phyloP scores from a whole-genome alignment of 2,113 vertebrate species.

The Cavia porcellus region DNA sequence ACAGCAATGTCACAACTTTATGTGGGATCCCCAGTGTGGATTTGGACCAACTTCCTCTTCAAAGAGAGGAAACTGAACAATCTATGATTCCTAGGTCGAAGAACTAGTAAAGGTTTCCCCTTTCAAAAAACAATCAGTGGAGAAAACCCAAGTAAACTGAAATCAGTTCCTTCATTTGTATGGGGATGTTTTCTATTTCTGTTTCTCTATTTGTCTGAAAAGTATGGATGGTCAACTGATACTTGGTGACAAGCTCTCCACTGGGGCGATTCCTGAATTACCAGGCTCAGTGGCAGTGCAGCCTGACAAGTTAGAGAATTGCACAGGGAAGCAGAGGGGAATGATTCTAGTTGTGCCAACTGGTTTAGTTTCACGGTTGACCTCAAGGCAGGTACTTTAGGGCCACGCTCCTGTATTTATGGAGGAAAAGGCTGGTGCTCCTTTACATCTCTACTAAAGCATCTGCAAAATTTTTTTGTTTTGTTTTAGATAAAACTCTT shows the following conservation, averaged over 20 bases:
- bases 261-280: background rate
- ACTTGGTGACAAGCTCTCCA: background rate
- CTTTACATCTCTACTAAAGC: background rate
- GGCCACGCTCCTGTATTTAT: background rate
- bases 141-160: background rate
- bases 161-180: background rate
- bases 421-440: background rate
- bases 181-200: background rate
- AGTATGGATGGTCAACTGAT: background rate
- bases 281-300: background rate
- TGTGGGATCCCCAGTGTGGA: background rate
- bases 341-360: background rate
- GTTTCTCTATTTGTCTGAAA: background rate
- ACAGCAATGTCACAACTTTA: background rate
- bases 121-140: background rate
- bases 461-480: background rate
- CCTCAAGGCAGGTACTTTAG: background rate
- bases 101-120: background rate
- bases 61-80: conserved; percentile 48
- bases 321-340: background rate
- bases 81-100: background rate
- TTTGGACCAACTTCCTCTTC: conserved; percentile 18
- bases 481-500: background rate
- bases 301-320: background rate
- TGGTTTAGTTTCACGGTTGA: background rate